Percentiles rank a stretch among this genome's conserved stretches.
These are phyloP conservation scores for Serrognathus titanus DNA, from an alignment of 2,888 invertebrate species.

Conservation along the genomic window DNA sequence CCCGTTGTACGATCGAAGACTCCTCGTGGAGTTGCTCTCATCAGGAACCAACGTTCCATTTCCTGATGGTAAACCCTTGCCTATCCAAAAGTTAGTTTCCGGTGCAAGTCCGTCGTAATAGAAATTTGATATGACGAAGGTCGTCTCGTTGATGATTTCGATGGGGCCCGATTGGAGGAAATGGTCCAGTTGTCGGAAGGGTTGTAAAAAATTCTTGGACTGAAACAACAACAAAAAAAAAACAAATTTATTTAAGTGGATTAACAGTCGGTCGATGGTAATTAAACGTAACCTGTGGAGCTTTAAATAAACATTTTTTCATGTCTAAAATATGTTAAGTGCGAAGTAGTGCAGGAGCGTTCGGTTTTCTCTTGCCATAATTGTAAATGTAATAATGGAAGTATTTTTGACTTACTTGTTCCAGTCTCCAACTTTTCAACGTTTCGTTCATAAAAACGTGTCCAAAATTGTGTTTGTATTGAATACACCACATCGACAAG, in stretches of 20 bases:
- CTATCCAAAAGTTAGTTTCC: slow-evolving; percentile 28
- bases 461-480: neutral
- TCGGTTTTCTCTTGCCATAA: too few species aligned
- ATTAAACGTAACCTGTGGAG: too few species aligned
- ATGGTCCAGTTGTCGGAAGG: slow-evolving; percentile 21
- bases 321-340: too few species aligned
- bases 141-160: slow-evolving; percentile 20
- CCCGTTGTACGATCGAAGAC: slow-evolving; percentile 16
- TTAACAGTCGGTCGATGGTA: too few species aligned
- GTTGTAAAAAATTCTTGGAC: slow-evolving; percentile 16
- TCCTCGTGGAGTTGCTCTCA: slow-evolving; percentile 10
- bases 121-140: slow-evolving; percentile 23
- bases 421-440: too few species aligned
- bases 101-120: slow-evolving; percentile 28
- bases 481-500: slow-evolving; percentile 6
- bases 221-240: neutral
- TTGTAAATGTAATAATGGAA: too few species aligned
- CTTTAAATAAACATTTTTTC: too few species aligned
- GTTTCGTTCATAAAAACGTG: neutral
- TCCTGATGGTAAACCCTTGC: slow-evolving; percentile 20
- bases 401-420: too few species aligned
- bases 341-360: too few species aligned
- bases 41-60: slow-evolving; percentile 20
- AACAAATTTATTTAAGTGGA: too few species aligned
- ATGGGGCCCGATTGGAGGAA: slow-evolving; percentile 27